Base-by-base conservation (phyloP, 2,888 invertebrate genomes). In the Epirrhoe alternata region DNA sequence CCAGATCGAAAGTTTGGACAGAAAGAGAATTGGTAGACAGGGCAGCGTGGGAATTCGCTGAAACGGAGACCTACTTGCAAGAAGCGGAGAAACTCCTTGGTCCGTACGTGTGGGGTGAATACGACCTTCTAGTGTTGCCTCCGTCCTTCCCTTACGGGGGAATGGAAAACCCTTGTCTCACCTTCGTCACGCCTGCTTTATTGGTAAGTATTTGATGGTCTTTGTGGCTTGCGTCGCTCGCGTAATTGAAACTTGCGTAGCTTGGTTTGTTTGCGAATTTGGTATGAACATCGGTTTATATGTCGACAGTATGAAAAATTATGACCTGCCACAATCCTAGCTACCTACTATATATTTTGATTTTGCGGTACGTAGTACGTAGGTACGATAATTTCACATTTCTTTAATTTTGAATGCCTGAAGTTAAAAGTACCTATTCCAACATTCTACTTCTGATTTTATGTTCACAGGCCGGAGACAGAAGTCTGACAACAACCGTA, bases 111-210 rank as follows among this genome's bases (percentile, higher is more conserved):
- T 98, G 98, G 98, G 96, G 96, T 7, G 95, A 96, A 74, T 99
- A 99, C 86, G 98, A 99, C 87, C 82, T 97, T 66, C 90, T 99
- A 47, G 97, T 99, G 45, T 94, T 99, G 81, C 99, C 99, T 0
- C 98, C 98, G 0, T 97, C 97, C 72, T 99, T 99, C 93, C 98
- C 99, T 0, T 98, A 96, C 84, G 99, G 98, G 1, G 99, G 99
- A 16, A 99, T 99, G 99, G 99, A 99, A 89, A 99, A 99, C 93
- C 99, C 99, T 0, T 98, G 98, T 84, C 89, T 99, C 57, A 99
- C 98, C 0, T 99, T 99, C 88, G 96, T 98, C 2, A 98, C 99
- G 0, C 99, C 99, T 4, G 98, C 98, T 0, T 82, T 98, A 53
- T 88, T 99, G 92, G 97, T 97, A 85, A 94, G 93, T 82, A 51